Evolutionary conservation across 2,113 vertebrate genomes (phyloP).

Genomic region (Lota lota): DNA sequence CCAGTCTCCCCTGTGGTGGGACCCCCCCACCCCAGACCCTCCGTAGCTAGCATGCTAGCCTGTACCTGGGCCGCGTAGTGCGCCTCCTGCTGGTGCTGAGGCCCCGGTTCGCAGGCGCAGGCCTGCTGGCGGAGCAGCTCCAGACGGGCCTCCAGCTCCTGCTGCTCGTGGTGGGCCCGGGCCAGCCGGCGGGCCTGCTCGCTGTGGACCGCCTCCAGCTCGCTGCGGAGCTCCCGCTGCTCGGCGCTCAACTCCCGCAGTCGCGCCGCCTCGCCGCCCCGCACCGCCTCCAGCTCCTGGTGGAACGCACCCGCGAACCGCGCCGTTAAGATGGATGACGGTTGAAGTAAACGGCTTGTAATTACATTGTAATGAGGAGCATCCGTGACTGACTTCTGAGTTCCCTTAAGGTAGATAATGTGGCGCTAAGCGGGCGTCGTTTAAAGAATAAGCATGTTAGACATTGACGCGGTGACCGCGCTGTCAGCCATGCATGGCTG

Average conservation of each 20-base stretch:
- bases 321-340: too few species aligned
- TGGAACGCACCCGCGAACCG: slow-evolving; percentile 13
- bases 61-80: slow-evolving; percentile 92
- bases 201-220: slow-evolving; percentile 89
- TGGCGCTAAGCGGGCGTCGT: too few species aligned
- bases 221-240: slow-evolving; percentile 88
- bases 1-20: too few species aligned
- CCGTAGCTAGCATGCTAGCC: too few species aligned
- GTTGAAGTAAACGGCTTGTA: too few species aligned
- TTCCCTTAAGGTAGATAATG: too few species aligned
- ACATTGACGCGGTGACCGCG: too few species aligned
- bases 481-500: too few species aligned
- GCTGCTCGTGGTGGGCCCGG: slow-evolving; percentile 90
- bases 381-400: too few species aligned
- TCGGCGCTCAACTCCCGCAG: slow-evolving; percentile 89
- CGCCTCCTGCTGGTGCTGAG: slow-evolving; percentile 87
- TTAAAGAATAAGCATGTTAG: too few species aligned
- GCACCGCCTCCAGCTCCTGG: slow-evolving; percentile 83
- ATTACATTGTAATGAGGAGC: too few species aligned
- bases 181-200: slow-evolving; percentile 91
- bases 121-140: slow-evolving; percentile 93
- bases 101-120: slow-evolving; percentile 85
- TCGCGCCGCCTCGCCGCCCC: slow-evolving; percentile 75
- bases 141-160: slow-evolving; percentile 89
- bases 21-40: too few species aligned